Evolutionary conservation across 2,797 vertebrate species (phyloP).

Genomic region (Triplophysa bombifrons): DNA sequence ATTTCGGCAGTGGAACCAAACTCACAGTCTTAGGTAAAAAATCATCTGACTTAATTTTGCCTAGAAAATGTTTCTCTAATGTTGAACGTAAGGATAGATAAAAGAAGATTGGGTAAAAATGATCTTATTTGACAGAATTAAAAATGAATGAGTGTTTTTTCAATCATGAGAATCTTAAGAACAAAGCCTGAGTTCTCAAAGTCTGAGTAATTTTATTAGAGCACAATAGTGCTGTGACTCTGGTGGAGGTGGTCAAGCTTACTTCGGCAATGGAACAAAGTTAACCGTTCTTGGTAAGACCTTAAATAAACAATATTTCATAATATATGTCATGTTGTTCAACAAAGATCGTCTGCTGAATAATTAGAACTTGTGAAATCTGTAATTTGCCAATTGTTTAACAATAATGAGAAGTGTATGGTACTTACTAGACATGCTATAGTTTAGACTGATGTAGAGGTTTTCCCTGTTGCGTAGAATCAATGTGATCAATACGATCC

Average conservation of each 20-base stretch:
- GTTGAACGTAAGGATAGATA: neutral
- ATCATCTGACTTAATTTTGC: neutral
- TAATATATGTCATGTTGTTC: neutral
- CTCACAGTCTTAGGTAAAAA: constrained; percentile 71
- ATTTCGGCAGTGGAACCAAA: constrained; percentile 67
- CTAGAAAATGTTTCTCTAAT: neutral
- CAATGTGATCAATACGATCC: constrained; percentile 60
- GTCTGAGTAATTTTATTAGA: neutral
- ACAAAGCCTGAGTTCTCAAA: neutral
- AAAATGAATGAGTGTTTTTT: neutral
- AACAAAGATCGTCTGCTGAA: neutral
- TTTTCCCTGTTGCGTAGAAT: constrained; percentile 53
- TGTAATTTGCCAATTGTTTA: neutral
- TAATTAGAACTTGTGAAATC: neutral
- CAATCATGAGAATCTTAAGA: neutral
- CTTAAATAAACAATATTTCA: neutral
- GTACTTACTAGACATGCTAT: neutral
- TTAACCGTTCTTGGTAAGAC: constrained; percentile 72
- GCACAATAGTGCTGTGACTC: constrained; percentile 24
- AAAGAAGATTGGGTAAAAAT: neutral
- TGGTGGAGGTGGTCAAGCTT: constrained; percentile 47
- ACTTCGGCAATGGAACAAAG: constrained; percentile 71
- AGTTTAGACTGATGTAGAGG: neutral
- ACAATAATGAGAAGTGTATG: neutral
- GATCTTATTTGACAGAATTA: neutral